Conservation (phyloP, 1,140 invertebrate genomes). For the Tetramorium parvispinum region DNA sequence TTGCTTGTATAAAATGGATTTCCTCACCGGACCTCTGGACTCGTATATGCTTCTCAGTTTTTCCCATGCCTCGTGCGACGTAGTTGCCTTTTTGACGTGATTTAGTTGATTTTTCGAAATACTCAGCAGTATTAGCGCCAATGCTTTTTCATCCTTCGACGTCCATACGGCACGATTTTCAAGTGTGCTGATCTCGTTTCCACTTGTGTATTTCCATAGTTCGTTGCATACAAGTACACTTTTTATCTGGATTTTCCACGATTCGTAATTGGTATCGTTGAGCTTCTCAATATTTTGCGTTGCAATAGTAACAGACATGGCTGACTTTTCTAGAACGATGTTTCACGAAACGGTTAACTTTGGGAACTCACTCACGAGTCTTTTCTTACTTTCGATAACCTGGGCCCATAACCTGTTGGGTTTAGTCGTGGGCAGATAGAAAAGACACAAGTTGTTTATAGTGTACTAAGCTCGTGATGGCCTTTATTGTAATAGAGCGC, state of each 20-base stretch:
- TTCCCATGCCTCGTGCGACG: not conserved
- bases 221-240: slow-evolving; percentile 10
- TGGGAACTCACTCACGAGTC: no score
- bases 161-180: not conserved
- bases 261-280: not conserved
- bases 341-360: not conserved
- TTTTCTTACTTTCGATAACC: not conserved
- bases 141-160: not conserved
- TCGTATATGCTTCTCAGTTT: not conserved
- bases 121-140: not conserved
- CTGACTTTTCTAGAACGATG: not conserved
- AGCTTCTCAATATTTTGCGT: not conserved
- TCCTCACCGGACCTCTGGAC: not conserved
- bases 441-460: no score
- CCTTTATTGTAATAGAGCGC: no score
- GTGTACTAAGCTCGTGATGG: no score
- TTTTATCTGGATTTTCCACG: slow-evolving; percentile 25
- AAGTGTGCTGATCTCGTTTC: not conserved
- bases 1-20: not conserved
- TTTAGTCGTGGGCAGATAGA: no score
- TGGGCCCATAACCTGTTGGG: no score
- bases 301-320: not conserved
- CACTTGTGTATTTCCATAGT: slow-evolving; percentile 12
- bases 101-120: not conserved
- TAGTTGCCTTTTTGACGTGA: not conserved